Evolutionary conservation across 2,797 vertebrate species (phyloP).

Genomic region (Sternotherus odoratus): DNA sequence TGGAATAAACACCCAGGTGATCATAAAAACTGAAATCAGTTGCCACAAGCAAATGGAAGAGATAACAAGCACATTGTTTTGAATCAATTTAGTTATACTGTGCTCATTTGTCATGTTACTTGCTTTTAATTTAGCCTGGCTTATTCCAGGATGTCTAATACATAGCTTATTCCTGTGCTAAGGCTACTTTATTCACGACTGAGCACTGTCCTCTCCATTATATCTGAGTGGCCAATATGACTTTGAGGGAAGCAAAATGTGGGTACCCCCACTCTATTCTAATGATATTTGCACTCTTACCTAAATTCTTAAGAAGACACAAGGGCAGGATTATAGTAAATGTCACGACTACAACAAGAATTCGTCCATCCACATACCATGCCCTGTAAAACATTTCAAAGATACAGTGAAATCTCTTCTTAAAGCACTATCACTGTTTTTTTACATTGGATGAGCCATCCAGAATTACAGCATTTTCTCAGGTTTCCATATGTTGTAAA

Average conservation of each 20-base stretch:
- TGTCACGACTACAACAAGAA: slow-evolving; percentile 91
- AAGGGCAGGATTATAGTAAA: slow-evolving; percentile 91
- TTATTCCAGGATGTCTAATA: slow-evolving; percentile 40
- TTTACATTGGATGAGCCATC: not conserved
- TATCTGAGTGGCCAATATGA: not conserved
- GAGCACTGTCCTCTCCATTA: not conserved
- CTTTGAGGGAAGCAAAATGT: not conserved
- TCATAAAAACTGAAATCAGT: not conserved
- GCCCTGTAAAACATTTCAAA: slow-evolving; percentile 80
- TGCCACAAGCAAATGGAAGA: not conserved
- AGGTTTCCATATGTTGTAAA: not conserved
- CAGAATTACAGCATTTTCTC: not conserved
- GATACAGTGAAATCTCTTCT: not conserved
- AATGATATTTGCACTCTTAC: slow-evolving; percentile 79
- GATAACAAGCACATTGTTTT: not conserved
- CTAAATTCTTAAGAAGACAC: slow-evolving; percentile 93
- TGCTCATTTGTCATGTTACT: not conserved
- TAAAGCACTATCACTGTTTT: not conserved
- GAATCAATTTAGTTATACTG: not conserved
- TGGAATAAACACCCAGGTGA: not conserved
- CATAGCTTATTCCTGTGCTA: not conserved
- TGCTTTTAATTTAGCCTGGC: not conserved
- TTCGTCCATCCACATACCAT: slow-evolving; percentile 93
- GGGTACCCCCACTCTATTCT: not conserved
- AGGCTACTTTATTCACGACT: not conserved